Conservation (phyloP, 2,888 invertebrate species). For the Poecilobothrus nobilitatus region DNA sequence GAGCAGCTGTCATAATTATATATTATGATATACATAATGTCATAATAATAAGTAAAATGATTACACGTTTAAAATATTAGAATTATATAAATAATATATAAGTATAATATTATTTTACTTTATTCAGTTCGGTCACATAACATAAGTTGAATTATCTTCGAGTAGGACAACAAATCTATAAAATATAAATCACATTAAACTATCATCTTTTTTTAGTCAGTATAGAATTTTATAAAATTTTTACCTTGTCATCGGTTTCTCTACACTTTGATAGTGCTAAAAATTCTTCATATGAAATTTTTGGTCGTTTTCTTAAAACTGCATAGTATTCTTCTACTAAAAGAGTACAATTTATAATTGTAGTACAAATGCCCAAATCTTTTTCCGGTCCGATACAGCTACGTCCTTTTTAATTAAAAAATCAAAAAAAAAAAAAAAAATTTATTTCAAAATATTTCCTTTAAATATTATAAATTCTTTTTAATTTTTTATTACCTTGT, state of each 20-base stretch:
- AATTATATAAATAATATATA: no score
- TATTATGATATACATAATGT: no score
- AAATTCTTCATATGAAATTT: constrained; percentile 1
- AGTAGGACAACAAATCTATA: not conserved
- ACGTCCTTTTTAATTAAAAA: not conserved
- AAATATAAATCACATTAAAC: not conserved
- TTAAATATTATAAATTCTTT: not conserved
- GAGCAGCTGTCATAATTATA: no score
- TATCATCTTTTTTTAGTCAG: no score
- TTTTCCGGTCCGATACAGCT: not conserved
- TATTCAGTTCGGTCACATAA: no score
- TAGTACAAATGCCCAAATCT: not conserved
- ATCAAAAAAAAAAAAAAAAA: not conserved
- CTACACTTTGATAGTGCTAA: not conserved
- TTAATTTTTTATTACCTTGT: no score
- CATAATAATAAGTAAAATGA: no score
- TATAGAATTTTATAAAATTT: no score
- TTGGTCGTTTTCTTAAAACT: not conserved
- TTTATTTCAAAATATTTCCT: no score
- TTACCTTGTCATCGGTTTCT: not conserved
- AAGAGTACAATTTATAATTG: not conserved
- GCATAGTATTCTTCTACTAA: not conserved
- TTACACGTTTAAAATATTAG: no score
- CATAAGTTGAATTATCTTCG: not conserved
- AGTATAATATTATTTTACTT: no score